Base-by-base conservation (phyloP, 2,888 invertebrate species). In the Erebia aethiops region DNA sequence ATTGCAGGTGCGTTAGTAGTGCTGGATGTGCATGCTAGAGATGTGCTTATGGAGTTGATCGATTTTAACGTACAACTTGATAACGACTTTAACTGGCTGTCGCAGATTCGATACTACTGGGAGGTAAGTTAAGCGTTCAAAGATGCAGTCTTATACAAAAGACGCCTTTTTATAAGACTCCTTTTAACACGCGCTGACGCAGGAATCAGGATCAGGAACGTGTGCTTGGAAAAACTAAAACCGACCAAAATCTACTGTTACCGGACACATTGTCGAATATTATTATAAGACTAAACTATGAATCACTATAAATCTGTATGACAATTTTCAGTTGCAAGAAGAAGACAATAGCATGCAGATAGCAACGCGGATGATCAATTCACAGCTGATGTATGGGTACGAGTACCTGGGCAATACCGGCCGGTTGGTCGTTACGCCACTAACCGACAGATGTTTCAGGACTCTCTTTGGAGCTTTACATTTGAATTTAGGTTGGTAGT, bases 371-470 rank as follows among this genome's bases (percentile, higher is more conserved):
- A 98, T 99, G 97, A 98, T 98, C 67, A 98, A 98, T 85, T 98
- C 98, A 0, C 95, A 95, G 41, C 94, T 98, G 68, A 95, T 95
- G 87, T 99, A 99, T 87, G 98, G 98, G 1, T 98, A 98, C 84
- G 99, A 99, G 90, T 99, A 99, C 87, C 94, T 99, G 67, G 99
- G 98, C 1, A 98, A 98, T 84, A 96, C 97, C 0, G 94, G 96
- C 0, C 95, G 98, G 18, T 94, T 99, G 18, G 98, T 99, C 7
- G 98, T 99, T 71, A 99, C 99, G 0, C 98, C 99, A 0, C 94
- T 99, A 72, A 99, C 99, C 0, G 98, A 99, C 90, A 95, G 98
- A 60, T 98, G 97, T 86, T 98, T 98, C 87, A 95, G 98, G 65
- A 99, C 99, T 0, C 91, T 99, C 51, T 98, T 99, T 83, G 98